These are phyloP conservation scores for Leiothrix lutea DNA, from an alignment of 2,113 vertebrate species.

Conservation along the genomic window DNA sequence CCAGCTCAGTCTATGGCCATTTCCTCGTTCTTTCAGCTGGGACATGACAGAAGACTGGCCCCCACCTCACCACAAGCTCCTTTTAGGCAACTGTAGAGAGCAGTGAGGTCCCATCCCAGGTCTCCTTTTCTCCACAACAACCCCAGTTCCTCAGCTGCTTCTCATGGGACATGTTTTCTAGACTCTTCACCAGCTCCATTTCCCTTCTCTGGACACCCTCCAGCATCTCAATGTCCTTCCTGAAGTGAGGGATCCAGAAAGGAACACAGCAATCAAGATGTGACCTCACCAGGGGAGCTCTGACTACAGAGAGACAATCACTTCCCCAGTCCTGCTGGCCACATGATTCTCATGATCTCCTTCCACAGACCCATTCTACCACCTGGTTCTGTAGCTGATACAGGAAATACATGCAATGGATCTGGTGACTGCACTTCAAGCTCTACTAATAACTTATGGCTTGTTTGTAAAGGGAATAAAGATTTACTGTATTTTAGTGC, in stretches of 20 bases:
- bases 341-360: neutral
- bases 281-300: neutral
- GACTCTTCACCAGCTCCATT: neutral
- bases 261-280: neutral
- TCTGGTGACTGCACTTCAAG: neutral
- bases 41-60: accelerated
- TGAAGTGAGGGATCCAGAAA: neutral
- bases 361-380: neutral
- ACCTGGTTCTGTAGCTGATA: neutral
- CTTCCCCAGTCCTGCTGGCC: neutral
- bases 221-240: neutral
- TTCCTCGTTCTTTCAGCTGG: neutral
- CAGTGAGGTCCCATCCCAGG: neutral
- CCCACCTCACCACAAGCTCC: neutral
- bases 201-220: neutral
- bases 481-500: neutral
- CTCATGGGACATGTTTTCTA: neutral
- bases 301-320: neutral
- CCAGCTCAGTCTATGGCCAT: neutral
- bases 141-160: neutral
- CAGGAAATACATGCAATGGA: neutral
- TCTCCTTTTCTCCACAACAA: neutral
- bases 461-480: neutral
- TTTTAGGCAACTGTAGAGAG: neutral
- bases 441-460: neutral